These are phyloP conservation scores for Drosophila lacicola DNA, from an alignment of 2,888 invertebrate genomes.

Conservation along the genomic window DNA sequence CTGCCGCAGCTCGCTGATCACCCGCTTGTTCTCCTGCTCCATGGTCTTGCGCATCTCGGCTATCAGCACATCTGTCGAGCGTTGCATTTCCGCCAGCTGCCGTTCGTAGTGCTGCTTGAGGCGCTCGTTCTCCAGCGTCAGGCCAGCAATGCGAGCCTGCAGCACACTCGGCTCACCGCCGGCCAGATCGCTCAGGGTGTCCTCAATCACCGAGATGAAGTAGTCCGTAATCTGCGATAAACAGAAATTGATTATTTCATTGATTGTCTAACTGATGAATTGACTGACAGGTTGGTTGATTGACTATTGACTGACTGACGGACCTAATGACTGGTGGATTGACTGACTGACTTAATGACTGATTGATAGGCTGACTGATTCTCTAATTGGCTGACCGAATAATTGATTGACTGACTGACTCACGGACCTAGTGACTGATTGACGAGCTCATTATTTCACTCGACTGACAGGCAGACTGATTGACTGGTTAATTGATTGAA, in stretches of 20 bases:
- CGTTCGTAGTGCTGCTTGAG: slow-evolving; percentile 90
- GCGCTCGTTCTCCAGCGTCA: slow-evolving; percentile 90
- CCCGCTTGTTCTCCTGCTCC: slow-evolving; percentile 89
- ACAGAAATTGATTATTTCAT: background rate
- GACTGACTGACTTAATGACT: too few species aligned
- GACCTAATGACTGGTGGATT: too few species aligned
- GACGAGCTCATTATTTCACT: too few species aligned
- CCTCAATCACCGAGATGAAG: slow-evolving; percentile 89
- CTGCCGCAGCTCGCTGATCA: slow-evolving; percentile 88
- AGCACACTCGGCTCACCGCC: slow-evolving; percentile 84
- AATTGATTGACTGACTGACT: too few species aligned
- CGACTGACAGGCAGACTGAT: too few species aligned
- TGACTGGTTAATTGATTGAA: too few species aligned
- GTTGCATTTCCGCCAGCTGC: slow-evolving; percentile 90
- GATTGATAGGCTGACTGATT: too few species aligned
- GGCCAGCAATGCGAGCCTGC: slow-evolving; percentile 87
- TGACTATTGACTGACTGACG: background rate
- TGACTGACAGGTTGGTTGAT: background rate
- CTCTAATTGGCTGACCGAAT: too few species aligned
- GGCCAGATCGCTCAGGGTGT: slow-evolving; percentile 88
- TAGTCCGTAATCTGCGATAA: slow-evolving; percentile 88
- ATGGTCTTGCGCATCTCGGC: slow-evolving; percentile 89
- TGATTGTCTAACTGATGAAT: background rate
- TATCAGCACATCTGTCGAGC: slow-evolving; percentile 87
- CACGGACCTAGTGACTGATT: too few species aligned